A percentile compares a stretch with the other conserved stretches of the same genome.
Evolutionary conservation across 1,140 invertebrate genomes (phyloP).

Genomic region (Diploscapter pachys): DNA sequence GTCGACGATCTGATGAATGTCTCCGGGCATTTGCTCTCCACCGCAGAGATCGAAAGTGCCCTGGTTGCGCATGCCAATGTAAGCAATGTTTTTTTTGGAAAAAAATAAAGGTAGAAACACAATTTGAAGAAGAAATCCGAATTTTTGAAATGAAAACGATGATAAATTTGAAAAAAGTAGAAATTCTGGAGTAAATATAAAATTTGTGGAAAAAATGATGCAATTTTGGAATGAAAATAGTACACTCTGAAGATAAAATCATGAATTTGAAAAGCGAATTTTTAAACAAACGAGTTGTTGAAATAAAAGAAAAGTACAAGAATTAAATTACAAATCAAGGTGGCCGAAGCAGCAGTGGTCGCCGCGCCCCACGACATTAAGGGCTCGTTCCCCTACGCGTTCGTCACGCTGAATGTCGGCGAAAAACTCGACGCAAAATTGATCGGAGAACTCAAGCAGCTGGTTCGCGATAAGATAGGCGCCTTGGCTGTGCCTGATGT

Average conservation of each 20-base stretch:
- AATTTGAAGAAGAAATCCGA: too few species aligned
- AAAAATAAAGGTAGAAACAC: too few species aligned
- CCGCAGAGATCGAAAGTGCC: constrained; percentile 86
- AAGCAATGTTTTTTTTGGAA: too few species aligned
- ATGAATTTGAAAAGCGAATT: too few species aligned
- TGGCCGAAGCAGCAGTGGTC: constrained; percentile 90
- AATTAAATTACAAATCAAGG: constrained; percentile 47
- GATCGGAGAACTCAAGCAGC: constrained; percentile 46
- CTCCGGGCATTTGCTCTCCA: constrained; percentile 92
- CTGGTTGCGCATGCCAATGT: constrained; percentile 64
- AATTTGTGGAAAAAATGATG: too few species aligned
- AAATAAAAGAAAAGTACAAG: too few species aligned
- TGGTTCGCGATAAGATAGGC: constrained; percentile 85
- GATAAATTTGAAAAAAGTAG: too few species aligned
- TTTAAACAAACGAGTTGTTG: too few species aligned
- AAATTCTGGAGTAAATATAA: too few species aligned
- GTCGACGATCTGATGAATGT: constrained; percentile 98
- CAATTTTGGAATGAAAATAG: too few species aligned
- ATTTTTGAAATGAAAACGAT: too few species aligned
- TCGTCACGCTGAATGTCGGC: constrained; percentile 75
- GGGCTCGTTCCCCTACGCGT: constrained; percentile 93
- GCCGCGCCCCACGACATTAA: constrained; percentile 86
- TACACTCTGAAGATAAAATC: too few species aligned
- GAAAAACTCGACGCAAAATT: constrained; percentile 30
- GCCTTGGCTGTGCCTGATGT: constrained; percentile 83